phyloP scores from a whole-genome alignment of 1,140 invertebrate species.

The Mizuhopecten yessoensis region DNA sequence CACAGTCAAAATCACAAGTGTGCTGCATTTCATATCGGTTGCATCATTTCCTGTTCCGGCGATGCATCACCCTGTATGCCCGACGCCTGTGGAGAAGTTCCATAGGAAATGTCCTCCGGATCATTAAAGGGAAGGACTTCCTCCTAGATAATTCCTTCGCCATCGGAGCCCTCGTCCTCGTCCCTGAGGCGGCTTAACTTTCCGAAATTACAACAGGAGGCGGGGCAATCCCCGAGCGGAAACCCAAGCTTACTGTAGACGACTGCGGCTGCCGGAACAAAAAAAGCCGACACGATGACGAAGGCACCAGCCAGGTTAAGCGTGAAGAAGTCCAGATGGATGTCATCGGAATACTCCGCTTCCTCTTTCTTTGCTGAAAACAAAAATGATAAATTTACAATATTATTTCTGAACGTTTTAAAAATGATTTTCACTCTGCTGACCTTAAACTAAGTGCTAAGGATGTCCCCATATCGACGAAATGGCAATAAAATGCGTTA shows the following conservation, averaged over 20 bases:
- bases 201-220: background rate
- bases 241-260: slow-evolving; percentile 21
- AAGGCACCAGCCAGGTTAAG: background rate
- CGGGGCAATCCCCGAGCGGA: background rate
- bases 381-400: too few relatives aligned
- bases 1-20: too few relatives aligned
- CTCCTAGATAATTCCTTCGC: background rate
- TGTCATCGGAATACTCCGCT: background rate
- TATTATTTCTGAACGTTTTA: too few relatives aligned
- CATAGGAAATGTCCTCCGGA: background rate
- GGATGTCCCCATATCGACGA: too few relatives aligned
- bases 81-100: background rate
- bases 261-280: background rate
- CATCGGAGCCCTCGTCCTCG: background rate
- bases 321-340: background rate
- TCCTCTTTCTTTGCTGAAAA: too few relatives aligned
- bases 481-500: too few relatives aligned
- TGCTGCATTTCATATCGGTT: background rate
- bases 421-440: too few relatives aligned
- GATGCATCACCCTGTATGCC: background rate
- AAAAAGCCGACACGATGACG: background rate
- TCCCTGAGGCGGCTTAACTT: background rate
- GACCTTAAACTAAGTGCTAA: too few relatives aligned
- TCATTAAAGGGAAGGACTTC: background rate
- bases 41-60: background rate